Conservation (phyloP, 2,113 vertebrate species). For the Silurus asotus region DNA sequence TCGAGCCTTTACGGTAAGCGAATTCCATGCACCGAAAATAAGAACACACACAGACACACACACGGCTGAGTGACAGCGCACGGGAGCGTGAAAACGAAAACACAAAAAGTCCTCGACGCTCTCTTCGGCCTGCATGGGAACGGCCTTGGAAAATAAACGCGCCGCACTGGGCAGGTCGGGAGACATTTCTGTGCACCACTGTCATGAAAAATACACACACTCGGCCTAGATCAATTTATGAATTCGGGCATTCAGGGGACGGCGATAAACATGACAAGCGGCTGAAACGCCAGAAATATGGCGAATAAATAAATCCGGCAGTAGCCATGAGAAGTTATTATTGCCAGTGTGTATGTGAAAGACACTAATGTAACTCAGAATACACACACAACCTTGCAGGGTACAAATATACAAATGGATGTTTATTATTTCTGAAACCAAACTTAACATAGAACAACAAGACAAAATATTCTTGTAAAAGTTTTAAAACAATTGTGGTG, state of each 20-base stretch:
- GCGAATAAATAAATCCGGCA: conserved; percentile 5
- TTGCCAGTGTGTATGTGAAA: background rate
- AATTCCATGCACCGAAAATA: conserved; percentile 30
- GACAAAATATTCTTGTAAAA: no score
- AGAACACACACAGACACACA: conserved; percentile 17
- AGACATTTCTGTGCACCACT: background rate
- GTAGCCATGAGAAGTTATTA: background rate
- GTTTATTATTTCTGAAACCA: no score
- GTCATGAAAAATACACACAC: conserved; percentile 25
- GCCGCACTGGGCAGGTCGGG: background rate
- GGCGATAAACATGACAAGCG: conserved; percentile 38
- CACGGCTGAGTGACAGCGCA: conserved; percentile 45
- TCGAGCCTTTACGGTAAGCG: conserved; percentile 42
- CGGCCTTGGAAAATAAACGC: conserved; percentile 20
- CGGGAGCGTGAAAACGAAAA: conserved; percentile 47
- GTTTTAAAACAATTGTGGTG: no score
- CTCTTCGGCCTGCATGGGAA: conserved; percentile 35
- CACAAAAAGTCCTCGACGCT: conserved; percentile 5
- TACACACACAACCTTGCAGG: no score
- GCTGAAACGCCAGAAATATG: conserved; percentile 15
- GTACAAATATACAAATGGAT: no score
- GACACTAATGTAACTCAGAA: background rate
- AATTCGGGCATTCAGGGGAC: conserved; percentile 19
- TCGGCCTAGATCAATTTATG: conserved; percentile 27
- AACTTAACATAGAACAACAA: no score